These are phyloP conservation scores for Ancistrus triradiatus DNA, from an alignment of 2,113 vertebrate genomes.

Conservation along the genomic window DNA sequence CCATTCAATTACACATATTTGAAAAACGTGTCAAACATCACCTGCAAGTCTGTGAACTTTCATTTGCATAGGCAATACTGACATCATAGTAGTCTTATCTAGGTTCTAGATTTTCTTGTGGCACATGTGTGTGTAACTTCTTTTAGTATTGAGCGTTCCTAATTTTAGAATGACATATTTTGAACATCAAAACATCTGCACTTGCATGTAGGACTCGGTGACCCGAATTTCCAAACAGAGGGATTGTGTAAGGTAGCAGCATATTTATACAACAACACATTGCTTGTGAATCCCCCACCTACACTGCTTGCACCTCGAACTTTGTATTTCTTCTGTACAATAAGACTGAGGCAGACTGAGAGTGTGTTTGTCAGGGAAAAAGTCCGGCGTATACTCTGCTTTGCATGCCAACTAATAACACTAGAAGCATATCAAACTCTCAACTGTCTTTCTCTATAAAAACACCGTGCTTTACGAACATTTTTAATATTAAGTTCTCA, in stretches of 20 bases:
- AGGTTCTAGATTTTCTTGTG: no score
- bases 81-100: no score
- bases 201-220: conserved; percentile 18
- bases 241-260: conserved; percentile 41
- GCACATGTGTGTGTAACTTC: no score
- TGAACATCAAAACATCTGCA: conserved; percentile 34
- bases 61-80: no score
- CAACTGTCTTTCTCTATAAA: background rate
- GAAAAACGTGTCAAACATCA: no score
- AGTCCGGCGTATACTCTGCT: conserved; percentile 28
- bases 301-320: conserved; percentile 27
- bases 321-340: conserved; percentile 30
- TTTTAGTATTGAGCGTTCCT: conserved; percentile 4
- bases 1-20: no score
- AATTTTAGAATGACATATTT: conserved; percentile 41
- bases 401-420: conserved; percentile 34
- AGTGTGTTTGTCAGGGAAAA: conserved; percentile 35
- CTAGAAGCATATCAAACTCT: conserved; percentile 11
- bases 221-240: conserved; percentile 38
- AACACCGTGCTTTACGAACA: background rate
- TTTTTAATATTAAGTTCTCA: conserved; percentile 13
- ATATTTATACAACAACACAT: conserved; percentile 36
- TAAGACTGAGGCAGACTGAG: conserved; percentile 23
- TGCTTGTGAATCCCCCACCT: conserved; percentile 44
- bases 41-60: no score